A percentile compares a stretch with the other conserved stretches of the same genome.
These are phyloP conservation scores for Chelonia mydas DNA, from an alignment of 2,797 vertebrate species.

Conservation along the genomic window DNA sequence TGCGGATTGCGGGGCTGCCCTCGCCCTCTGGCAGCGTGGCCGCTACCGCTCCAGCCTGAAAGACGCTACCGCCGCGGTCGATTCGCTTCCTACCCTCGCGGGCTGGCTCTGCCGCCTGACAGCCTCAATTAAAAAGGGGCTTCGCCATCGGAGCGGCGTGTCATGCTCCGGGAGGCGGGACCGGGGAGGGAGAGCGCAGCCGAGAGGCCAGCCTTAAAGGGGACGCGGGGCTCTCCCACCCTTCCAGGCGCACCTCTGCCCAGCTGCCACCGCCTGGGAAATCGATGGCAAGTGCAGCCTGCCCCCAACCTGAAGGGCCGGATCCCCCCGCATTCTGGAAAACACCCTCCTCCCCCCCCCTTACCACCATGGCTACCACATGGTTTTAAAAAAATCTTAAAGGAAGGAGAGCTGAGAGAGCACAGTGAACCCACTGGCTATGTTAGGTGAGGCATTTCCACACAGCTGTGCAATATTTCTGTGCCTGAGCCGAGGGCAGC, in stretches of 20 bases:
- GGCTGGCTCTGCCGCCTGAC: slow-evolving; percentile 71
- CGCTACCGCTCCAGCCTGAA: not conserved
- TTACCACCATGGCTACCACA: not conserved
- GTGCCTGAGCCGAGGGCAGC: no score
- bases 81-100: slow-evolving; percentile 59
- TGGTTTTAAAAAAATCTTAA: no score
- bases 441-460: no score
- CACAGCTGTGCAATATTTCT: no score
- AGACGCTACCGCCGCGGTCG: slow-evolving; percentile 5
- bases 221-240: slow-evolving; percentile 4
- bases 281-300: no score
- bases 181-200: slow-evolving; percentile 15
- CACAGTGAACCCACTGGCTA: no score
- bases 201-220: slow-evolving; percentile 64
- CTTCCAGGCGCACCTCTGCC: not conserved
- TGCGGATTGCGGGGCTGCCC: not conserved
- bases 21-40: not conserved
- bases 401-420: no score
- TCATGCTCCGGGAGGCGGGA: slow-evolving; percentile 71
- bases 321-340: no score
- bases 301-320: no score
- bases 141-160: slow-evolving; percentile 69
- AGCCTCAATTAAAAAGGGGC: slow-evolving; percentile 80
- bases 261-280: no score
- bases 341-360: no score